Evolutionary conservation across 2,113 vertebrate genomes (phyloP), one percentile per base, ranked within the genome.

Genomic region (Agapornis roseicollis): DNA sequence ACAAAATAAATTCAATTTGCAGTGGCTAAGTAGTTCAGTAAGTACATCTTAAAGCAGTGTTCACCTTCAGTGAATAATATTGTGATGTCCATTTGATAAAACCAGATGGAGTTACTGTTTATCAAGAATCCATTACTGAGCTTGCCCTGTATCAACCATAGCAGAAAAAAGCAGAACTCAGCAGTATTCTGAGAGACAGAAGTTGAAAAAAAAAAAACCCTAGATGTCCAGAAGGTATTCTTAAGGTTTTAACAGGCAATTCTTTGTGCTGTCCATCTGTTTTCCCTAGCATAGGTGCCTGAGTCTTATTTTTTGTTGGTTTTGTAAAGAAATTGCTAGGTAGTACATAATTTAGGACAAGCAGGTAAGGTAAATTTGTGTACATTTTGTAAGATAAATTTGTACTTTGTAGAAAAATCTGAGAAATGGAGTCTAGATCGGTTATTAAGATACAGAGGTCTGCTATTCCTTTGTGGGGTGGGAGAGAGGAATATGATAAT

Each of bases 211-310:
- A 63, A 77, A 58, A 49, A 78, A 37, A 41, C 44, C 44, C 20
- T 41, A 23, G 35, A 55, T 85, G 39, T 9, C 9, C 0, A 0
- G 11, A 8, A 9, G 14, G 1, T 47, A 35, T 50, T 79, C 20
- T 66, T 20, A 79, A 7, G 17, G 46, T 79, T 74, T 60, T 88
- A 70, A 37, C 11, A 41, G 37, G 35, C 16, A 74, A 19, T 6
- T 82, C 8, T n/a, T 55, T 41, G 50, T 64, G 29, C 37, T 58
- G 9, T 39, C 23, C 4, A 4, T 66, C 19, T 50, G 5, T 42
- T 94, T 88, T 79, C 28, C 7, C 4, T 58, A 49, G 3, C 47
- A 3, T 24, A 31, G 53, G 27, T 68, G 49, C 41, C 53, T 74
- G 8, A 61, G 3, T 9, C 5, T 74, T 50, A 29, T 52, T 52